These are phyloP conservation scores for Zaprionus kolodkinae DNA, from an alignment of 1,140 invertebrate species.

Conservation along the genomic window DNA sequence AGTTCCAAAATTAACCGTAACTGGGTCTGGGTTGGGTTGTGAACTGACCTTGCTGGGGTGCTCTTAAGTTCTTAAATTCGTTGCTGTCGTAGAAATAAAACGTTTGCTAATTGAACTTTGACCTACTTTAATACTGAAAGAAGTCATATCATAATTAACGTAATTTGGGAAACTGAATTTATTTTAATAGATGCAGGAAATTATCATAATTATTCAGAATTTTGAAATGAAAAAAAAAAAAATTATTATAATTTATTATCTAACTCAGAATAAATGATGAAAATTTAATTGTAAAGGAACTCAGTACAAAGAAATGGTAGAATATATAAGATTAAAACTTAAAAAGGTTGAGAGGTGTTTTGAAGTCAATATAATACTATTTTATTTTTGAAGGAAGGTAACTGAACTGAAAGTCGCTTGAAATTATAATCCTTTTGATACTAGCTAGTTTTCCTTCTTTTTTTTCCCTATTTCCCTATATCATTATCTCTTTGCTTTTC, in stretches of 20 bases:
- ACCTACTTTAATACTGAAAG: background rate
- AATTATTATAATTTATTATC: background rate
- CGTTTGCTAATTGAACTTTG: conserved; percentile 2
- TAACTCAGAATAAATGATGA: too few species aligned
- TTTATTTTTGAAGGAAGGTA: background rate
- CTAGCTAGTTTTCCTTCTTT: background rate
- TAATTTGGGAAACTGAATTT: background rate
- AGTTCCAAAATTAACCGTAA: background rate
- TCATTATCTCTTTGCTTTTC: too few species aligned
- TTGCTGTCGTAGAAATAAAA: background rate
- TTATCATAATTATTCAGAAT: background rate
- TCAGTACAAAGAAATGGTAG: too few species aligned
- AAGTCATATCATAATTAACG: background rate
- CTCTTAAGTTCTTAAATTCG: background rate
- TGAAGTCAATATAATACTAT: background rate
- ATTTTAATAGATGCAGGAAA: background rate
- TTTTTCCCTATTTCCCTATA: background rate
- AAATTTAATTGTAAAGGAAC: background rate
- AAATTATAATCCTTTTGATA: background rate
- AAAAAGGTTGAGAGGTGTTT: too few species aligned
- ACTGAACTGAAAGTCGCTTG: background rate
- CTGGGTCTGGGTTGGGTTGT: background rate
- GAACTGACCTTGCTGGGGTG: background rate
- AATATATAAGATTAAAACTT: too few species aligned
- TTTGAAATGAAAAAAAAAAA: background rate